These are phyloP conservation scores for Percina caprodes DNA, from an alignment of 2,113 vertebrate species.

Conservation along the genomic window DNA sequence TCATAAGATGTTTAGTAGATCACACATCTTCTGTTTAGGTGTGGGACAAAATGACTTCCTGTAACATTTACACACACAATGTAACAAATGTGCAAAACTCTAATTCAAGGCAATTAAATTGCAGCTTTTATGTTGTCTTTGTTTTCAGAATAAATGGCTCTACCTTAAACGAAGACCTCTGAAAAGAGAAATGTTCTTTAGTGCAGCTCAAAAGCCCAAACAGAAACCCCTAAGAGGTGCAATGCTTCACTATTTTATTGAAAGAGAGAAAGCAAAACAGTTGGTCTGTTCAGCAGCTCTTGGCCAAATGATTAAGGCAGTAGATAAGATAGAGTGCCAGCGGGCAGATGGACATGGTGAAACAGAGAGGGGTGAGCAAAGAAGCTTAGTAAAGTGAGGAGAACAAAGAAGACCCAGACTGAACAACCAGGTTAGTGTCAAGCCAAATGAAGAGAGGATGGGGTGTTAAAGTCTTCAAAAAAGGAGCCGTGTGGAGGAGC, in stretches of 20 bases:
- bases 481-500: neutral
- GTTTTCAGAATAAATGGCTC: conserved; percentile 26
- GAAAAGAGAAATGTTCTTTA: conserved; percentile 29
- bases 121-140: conserved; percentile 38
- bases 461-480: conserved; percentile 39
- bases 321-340: conserved; percentile 75
- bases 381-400: conserved; percentile 63
- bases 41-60: conserved; percentile 14
- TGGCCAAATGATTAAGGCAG: conserved; percentile 76
- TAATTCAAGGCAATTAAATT: conserved; percentile 30
- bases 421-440: conserved; percentile 74
- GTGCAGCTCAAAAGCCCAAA: conserved; percentile 19
- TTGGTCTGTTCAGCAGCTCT: conserved; percentile 71
- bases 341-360: conserved; percentile 76
- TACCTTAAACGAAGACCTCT: conserved; percentile 28
- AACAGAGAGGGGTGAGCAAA: conserved; percentile 71
- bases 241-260: conserved; percentile 54
- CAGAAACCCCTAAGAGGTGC: conserved; percentile 54
- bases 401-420: conserved; percentile 67
- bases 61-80: too few relatives aligned
- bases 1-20: conserved; percentile 31
- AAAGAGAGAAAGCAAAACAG: conserved; percentile 64
- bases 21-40: neutral
- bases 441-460: conserved; percentile 40
- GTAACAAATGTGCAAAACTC: conserved; percentile 32